Evolutionary conservation across 1,140 invertebrate genomes (phyloP), one percentile per base, ranked within the genome.

Genomic region (Papilio helenus): DNA sequence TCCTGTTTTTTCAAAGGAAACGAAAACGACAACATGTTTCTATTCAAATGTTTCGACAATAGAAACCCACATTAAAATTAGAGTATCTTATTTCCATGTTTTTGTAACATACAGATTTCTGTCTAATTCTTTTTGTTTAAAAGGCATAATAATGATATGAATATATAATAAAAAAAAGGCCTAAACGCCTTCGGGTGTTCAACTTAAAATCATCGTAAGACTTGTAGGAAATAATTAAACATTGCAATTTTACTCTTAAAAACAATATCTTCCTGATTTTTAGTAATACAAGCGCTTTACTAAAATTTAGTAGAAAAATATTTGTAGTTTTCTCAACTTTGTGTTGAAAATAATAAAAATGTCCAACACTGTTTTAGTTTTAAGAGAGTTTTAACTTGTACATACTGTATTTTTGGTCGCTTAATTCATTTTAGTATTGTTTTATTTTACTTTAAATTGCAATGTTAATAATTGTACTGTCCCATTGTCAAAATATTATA

Each of bases 171-270:
- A 55, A 18, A 55, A 18, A 42, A 77, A 23, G 76, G 76, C 76
- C 76, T 77, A 61, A 76, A 65, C 23, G 26, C 55, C 55, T 34
- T 12, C 39, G 55, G 76, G 55, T 49, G 34, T 34, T 14, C 58
- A 61, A 65, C 76, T 77, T 65, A 77, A 58, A 77, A 42, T 10
- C 55, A 61, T 65, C 29, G 9, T 77, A 77, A 77, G 76, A 77
- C 76, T 77, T 77, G 76, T 77, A 77, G 76, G 10, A 61, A 61
- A 77, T 77, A 77, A 65, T 61, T 77, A 77, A 65, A 77, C 76
- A 77, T 34, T 76, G 18, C 26, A 61, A 74, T 49, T 77, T 34
- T 61, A 10, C 76, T 77, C 26, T 42, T 76, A 29, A 61, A 61
- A 61, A 74, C 14, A 42, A 34, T 77, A 61, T 61, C 76, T 42